A percentile compares a stretch with the other conserved stretches of the same genome.
phyloP scores from a whole-genome alignment of 2,888 invertebrate genomes.

The Drosophila mulleri region DNA sequence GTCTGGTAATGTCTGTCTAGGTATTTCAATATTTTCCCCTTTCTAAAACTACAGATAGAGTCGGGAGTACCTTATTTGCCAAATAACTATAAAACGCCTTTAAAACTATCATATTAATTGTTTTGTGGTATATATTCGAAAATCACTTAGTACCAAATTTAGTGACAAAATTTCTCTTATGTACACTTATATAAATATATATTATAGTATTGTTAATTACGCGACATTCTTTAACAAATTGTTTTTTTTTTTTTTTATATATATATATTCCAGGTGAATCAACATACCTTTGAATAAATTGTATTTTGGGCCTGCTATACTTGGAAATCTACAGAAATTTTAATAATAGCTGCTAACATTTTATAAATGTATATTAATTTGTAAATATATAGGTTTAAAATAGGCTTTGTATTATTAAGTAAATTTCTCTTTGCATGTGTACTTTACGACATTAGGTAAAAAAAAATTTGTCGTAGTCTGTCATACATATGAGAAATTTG shows the following conservation, averaged over 20 bases:
- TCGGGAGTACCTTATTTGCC: too few species aligned
- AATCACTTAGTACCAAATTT: not conserved
- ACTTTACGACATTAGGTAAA: conserved; percentile 38
- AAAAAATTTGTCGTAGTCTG: conserved; percentile 43
- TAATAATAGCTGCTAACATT: conserved; percentile 61
- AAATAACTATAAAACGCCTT: too few species aligned
- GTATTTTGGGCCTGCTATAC: conserved; percentile 63
- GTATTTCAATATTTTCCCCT: too few species aligned
- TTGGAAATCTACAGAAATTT: conserved; percentile 69
- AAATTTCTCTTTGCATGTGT: conserved; percentile 53
- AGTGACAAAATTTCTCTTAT: not conserved
- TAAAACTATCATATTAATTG: too few species aligned
- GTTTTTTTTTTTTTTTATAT: too few species aligned
- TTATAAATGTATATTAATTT: conserved; percentile 68
- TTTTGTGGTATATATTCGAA: not conserved
- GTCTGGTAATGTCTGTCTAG: too few species aligned
- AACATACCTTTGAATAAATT: conserved; percentile 81
- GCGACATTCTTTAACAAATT: not conserved
- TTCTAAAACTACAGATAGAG: too few species aligned
- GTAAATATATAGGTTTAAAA: conserved; percentile 69
- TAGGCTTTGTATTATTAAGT: conserved; percentile 61
- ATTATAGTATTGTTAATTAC: not conserved
- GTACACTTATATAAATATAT: not conserved
- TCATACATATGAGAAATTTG: conserved; percentile 16
- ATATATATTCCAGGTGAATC: conserved; percentile 83